Percentiles rank a stretch among this genome's conserved stretches.
phyloP scores from a whole-genome alignment of 2,888 invertebrate genomes.

The Allophyes oxyacanthae region DNA sequence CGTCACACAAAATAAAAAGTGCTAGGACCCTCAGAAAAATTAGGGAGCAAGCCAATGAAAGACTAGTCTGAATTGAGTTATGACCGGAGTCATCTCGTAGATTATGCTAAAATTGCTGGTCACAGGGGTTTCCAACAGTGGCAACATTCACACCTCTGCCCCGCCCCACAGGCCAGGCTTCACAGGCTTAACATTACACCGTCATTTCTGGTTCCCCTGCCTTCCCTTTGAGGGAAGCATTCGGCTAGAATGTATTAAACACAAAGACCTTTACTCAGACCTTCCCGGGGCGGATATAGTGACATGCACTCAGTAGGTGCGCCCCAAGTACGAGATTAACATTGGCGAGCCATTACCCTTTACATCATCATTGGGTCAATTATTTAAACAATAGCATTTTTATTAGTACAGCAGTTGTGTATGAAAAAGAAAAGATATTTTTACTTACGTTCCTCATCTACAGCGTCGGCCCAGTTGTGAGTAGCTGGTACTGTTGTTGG shows the following conservation, averaged over 20 bases:
- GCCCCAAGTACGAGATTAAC: constrained; percentile 94
- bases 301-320: constrained; percentile 91
- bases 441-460: constrained; percentile 93
- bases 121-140: constrained; percentile 92
- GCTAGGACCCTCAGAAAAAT: constrained; percentile 80
- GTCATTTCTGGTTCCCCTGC: constrained; percentile 93
- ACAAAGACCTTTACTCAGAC: constrained; percentile 93
- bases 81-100: constrained; percentile 91
- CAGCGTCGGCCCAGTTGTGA: constrained; percentile 94
- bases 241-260: constrained; percentile 91
- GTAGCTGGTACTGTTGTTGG: constrained; percentile 89
- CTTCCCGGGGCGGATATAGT: constrained; percentile 92
- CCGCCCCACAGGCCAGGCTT: constrained; percentile 82
- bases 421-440: constrained; percentile 11
- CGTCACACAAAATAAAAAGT: background rate
- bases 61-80: constrained; percentile 97
- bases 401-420: background rate
- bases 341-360: constrained; percentile 90
- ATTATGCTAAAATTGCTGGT: constrained; percentile 93
- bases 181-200: constrained; percentile 84
- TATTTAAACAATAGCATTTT: constrained; percentile 1
- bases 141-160: constrained; percentile 81
- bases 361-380: constrained; percentile 81
- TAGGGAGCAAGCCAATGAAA: constrained; percentile 90
- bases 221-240: constrained; percentile 91